Percentiles rank a stretch among this genome's conserved stretches.
Conservation (phyloP, 2,113 vertebrate species). For the Bagarius yarrelli region DNA sequence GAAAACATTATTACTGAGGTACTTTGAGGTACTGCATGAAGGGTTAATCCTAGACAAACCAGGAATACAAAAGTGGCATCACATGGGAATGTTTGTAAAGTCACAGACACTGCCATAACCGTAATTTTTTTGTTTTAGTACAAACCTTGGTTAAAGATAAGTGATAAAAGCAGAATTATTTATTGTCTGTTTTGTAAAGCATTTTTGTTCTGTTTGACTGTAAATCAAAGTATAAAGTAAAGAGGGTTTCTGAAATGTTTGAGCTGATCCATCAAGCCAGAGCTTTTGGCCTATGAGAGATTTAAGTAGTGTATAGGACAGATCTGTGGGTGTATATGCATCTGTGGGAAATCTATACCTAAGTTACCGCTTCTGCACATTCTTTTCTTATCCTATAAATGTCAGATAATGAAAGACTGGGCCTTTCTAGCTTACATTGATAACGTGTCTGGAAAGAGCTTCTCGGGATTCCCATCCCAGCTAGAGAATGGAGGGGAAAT, state of each 20-base stretch:
- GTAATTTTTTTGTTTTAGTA: constrained; percentile 39
- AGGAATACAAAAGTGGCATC: constrained; percentile 29
- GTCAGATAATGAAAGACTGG: constrained; percentile 59
- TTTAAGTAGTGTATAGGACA: not conserved
- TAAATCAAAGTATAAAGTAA: not conserved
- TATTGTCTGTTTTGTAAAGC: not conserved
- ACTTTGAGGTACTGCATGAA: not conserved
- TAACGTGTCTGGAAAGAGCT: constrained; percentile 60
- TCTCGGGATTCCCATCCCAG: constrained; percentile 39
- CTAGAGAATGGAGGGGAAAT: constrained; percentile 33
- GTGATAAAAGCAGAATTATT: not conserved
- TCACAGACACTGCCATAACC: constrained; percentile 28
- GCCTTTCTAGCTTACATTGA: constrained; percentile 46
- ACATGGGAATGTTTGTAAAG: constrained; percentile 32
- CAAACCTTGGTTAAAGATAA: constrained; percentile 30
- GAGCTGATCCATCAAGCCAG: not conserved
- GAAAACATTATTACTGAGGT: not conserved
- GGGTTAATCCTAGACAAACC: not conserved
- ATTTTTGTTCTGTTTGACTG: not conserved
- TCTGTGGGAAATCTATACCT: constrained; percentile 41
- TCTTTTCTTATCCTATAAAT: constrained; percentile 68
- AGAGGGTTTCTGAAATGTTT: not conserved
- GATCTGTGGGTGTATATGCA: not conserved
- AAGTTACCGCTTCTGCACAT: constrained; percentile 64
- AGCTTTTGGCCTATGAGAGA: not conserved